A percentile compares a stretch with the other conserved stretches of the same genome.
phyloP scores from a whole-genome alignment of 2,113 vertebrate genomes.

The human (Homo sapiens) region DNA sequence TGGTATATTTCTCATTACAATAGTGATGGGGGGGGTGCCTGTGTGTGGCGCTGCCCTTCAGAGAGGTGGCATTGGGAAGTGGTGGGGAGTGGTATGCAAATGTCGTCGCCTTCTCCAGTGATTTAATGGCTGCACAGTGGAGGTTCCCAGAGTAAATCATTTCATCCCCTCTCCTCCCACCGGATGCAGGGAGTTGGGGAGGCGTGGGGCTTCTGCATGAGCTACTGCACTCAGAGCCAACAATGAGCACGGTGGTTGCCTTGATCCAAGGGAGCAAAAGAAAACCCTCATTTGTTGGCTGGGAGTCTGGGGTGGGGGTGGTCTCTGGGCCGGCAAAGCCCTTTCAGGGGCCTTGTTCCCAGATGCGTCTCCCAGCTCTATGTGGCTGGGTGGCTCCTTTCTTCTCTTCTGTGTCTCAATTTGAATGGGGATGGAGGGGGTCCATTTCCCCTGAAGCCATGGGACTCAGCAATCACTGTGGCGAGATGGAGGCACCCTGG shows the following conservation, averaged over 20 bases:
- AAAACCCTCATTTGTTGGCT: background rate
- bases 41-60: background rate
- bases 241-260: background rate
- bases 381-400: background rate
- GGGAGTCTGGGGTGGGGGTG: background rate
- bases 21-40: background rate
- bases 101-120: background rate
- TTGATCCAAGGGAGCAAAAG: background rate
- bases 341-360: background rate
- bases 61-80: background rate
- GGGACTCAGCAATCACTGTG: background rate
- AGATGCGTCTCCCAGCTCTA: accelerated
- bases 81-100: background rate
- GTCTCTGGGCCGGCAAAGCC: background rate
- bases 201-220: background rate
- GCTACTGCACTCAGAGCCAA: background rate
- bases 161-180: background rate
- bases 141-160: conserved; percentile 77
- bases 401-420: background rate
- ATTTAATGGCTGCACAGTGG: conserved; percentile 54
- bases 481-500: background rate
- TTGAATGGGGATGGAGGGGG: background rate
- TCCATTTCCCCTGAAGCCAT: background rate
- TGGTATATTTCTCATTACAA: background rate
- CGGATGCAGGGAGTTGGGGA: background rate